Percentiles rank a stretch among this genome's conserved stretches.
Evolutionary conservation across 2,113 vertebrate species (phyloP).

Genomic region (Lepisosteus osseus): DNA sequence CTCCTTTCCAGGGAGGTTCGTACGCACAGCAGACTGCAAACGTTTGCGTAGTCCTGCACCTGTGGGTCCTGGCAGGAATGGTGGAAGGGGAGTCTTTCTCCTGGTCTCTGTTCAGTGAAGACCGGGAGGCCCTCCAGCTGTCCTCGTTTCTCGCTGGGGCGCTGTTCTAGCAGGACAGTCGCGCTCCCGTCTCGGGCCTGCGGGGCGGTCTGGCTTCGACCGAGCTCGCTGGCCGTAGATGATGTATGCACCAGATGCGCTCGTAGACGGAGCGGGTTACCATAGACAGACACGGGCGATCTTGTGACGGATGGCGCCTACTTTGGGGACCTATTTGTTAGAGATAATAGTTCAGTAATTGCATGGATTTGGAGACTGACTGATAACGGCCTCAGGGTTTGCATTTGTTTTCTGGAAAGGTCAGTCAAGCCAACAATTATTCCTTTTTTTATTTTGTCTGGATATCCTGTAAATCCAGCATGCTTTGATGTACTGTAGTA

Average conservation of each 20-base stretch:
- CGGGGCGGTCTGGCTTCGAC: no score
- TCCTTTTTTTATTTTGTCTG: no score
- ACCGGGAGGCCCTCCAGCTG: no score
- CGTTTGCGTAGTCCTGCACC: background rate
- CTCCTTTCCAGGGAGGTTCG: background rate
- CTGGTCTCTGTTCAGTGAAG: no score
- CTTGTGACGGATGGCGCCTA: conserved; percentile 41
- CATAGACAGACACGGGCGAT: conserved; percentile 22
- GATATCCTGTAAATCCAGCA: no score
- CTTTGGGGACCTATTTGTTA: conserved; percentile 40
- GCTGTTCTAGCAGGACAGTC: no score
- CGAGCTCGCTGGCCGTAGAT: background rate
- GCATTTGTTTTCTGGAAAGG: background rate
- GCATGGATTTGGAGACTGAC: conserved; percentile 27
- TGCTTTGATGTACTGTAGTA: no score
- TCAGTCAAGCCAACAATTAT: background rate
- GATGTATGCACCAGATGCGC: background rate
- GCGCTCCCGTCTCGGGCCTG: no score
- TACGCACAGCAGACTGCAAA: background rate
- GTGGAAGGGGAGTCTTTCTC: no score
- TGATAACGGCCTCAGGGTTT: conserved; percentile 8
- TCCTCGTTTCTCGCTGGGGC: no score
- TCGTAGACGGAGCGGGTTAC: conserved; percentile 23
- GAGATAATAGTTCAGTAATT: conserved; percentile 39
- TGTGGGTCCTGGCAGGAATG: no score